Evolutionary conservation across 2,888 invertebrate species (phyloP).

Genomic region (Callimorpha dominula): DNA sequence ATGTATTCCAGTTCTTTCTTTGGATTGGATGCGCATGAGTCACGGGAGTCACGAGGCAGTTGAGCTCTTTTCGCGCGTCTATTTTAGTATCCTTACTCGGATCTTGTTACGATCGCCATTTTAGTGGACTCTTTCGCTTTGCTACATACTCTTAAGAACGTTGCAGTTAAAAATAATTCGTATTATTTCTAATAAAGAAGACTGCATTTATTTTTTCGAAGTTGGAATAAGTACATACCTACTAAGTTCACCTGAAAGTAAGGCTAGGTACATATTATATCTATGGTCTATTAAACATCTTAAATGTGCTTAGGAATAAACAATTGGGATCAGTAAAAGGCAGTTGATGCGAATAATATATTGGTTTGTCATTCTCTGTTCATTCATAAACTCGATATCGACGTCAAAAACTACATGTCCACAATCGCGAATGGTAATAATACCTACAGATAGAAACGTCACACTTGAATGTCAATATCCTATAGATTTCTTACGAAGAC

Average conservation of each 20-base stretch:
- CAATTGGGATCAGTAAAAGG: not conserved
- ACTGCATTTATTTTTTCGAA: not conserved
- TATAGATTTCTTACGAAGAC: too few species aligned
- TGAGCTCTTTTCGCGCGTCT: constrained; percentile 61
- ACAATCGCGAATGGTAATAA: too few species aligned
- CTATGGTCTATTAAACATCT: too few species aligned
- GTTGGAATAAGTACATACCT: not conserved
- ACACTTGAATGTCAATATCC: too few species aligned
- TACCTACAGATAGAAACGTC: too few species aligned
- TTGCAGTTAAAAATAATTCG: not conserved
- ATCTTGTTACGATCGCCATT: constrained; percentile 81
- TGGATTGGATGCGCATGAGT: constrained; percentile 53
- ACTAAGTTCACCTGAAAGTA: not conserved
- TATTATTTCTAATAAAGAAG: too few species aligned
- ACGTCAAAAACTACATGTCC: too few species aligned
- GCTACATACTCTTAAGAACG: constrained; percentile 14
- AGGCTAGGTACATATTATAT: not conserved
- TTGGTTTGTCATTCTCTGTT: not conserved
- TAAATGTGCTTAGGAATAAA: not conserved
- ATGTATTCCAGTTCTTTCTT: constrained; percentile 54
- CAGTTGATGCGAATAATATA: not conserved
- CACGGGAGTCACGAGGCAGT: constrained; percentile 58
- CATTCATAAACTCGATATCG: not conserved
- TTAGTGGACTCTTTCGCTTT: constrained; percentile 61
- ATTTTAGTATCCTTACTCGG: constrained; percentile 69